These are phyloP conservation scores for Drosophila paramelanica DNA, from an alignment of 2,888 invertebrate genomes.

Conservation along the genomic window DNA sequence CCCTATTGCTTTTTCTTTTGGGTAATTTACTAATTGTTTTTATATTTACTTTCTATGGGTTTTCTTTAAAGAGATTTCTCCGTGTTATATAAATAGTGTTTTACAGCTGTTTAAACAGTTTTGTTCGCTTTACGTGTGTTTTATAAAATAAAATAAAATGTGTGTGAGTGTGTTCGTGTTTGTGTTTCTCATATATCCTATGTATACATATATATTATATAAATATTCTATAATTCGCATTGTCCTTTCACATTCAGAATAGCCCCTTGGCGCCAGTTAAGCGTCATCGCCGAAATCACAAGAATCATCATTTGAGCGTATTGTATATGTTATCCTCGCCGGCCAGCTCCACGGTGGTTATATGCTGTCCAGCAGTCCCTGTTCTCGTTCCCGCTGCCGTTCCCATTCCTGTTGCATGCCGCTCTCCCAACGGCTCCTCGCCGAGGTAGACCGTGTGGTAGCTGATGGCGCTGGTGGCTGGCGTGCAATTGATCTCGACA, in stretches of 20 bases:
- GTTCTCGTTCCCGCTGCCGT: not conserved
- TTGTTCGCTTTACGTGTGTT: conserved; percentile 33
- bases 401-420: conserved; percentile 33
- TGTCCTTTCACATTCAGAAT: conserved; percentile 64
- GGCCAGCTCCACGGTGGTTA: conserved; percentile 77
- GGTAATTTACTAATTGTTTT: conserved; percentile 15
- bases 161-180: conserved; percentile 1
- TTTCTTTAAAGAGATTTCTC: conserved; percentile 20
- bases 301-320: conserved; percentile 85
- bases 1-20: conserved; percentile 10
- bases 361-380: conserved; percentile 47
- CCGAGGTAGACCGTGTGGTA: conserved; percentile 82
- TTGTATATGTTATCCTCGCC: conserved; percentile 85
- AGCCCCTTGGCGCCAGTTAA: conserved; percentile 78
- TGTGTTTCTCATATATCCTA: conserved; percentile 3
- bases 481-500: conserved; percentile 82
- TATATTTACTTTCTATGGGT: conserved; percentile 28
- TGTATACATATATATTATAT: conserved; percentile 15
- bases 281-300: conserved; percentile 83
- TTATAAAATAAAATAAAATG: conserved; percentile 21
- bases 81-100: conserved; percentile 11
- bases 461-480: conserved; percentile 79
- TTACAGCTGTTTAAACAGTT: conserved; percentile 12
- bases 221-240: conserved; percentile 41
- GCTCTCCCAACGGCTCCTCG: conserved; percentile 79